Conservation (phyloP, 2,888 invertebrate species). For the Acanthopleura granulata region DNA sequence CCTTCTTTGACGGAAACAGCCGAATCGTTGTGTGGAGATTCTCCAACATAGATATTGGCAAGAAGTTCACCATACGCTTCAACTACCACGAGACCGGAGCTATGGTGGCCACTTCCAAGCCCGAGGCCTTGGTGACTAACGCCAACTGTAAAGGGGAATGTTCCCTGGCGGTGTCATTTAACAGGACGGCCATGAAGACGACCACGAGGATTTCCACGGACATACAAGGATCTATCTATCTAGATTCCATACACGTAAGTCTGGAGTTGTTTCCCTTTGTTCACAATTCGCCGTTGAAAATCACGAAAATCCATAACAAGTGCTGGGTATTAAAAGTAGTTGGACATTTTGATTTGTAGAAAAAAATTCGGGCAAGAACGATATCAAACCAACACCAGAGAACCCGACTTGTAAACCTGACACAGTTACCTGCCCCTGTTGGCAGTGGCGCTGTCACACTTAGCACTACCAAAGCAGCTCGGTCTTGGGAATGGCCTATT, state of each 20-base stretch:
- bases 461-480: too few species aligned
- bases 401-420: too few species aligned
- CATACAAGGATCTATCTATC: background rate
- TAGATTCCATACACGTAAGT: background rate
- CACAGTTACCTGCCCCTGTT: too few species aligned
- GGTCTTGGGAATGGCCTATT: too few species aligned
- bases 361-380: too few species aligned
- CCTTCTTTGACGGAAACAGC: background rate
- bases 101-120: background rate
- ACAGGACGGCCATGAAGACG: slow-evolving; percentile 5
- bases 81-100: background rate
- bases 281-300: too few species aligned
- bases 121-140: slow-evolving; percentile 3
- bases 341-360: too few species aligned
- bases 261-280: background rate
- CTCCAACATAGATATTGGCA: background rate
- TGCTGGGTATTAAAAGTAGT: too few species aligned
- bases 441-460: too few species aligned
- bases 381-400: too few species aligned
- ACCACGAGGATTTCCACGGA: background rate
- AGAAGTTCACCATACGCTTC: slow-evolving; percentile 16
- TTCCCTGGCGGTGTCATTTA: background rate
- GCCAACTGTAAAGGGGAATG: slow-evolving; percentile 5
- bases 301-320: too few species aligned
- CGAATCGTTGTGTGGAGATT: slow-evolving; percentile 1